Evolutionary conservation across 2,888 invertebrate genomes (phyloP).

Genomic region (Chromoteleia sp.): DNA sequence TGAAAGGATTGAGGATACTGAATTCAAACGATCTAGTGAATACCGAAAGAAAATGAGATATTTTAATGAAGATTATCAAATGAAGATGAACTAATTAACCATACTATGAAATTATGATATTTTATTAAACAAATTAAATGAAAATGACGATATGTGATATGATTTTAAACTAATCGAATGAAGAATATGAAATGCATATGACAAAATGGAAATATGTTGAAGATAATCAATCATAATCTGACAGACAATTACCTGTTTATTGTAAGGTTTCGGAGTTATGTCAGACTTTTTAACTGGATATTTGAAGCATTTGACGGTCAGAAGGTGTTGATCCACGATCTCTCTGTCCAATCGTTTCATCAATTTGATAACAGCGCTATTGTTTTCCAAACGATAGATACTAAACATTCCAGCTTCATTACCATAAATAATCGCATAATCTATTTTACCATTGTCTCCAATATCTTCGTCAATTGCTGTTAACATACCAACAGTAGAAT

Average conservation of each 20-base stretch:
- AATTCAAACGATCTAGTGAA: not conserved
- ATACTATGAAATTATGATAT: too few species aligned
- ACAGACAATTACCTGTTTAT: slow-evolving; percentile 76
- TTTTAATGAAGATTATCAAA: slow-evolving; percentile 9
- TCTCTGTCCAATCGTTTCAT: slow-evolving; percentile 89
- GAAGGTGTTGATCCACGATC: slow-evolving; percentile 85
- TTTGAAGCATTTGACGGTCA: slow-evolving; percentile 91
- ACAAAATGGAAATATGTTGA: too few species aligned
- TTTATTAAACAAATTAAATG: too few species aligned
- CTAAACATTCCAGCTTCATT: slow-evolving; percentile 89
- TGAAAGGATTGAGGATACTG: slow-evolving; percentile 76
- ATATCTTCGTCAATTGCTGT: slow-evolving; percentile 91
- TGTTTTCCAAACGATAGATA: slow-evolving; percentile 88
- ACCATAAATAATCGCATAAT: slow-evolving; percentile 90
- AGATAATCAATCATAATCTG: too few species aligned
- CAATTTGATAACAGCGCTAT: slow-evolving; percentile 87
- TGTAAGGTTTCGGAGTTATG: slow-evolving; percentile 86
- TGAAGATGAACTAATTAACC: too few species aligned
- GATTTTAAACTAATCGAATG: too few species aligned
- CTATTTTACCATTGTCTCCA: slow-evolving; percentile 90
- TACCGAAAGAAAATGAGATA: not conserved
- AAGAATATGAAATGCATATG: too few species aligned
- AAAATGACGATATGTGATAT: too few species aligned
- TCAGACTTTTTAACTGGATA: slow-evolving; percentile 79
- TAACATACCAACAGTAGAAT: slow-evolving; percentile 89